Evolutionary conservation across 2,113 vertebrate genomes (phyloP), one percentile per base, ranked within the genome.

Genomic region (Pseudorhombus dupliciocellatus): DNA sequence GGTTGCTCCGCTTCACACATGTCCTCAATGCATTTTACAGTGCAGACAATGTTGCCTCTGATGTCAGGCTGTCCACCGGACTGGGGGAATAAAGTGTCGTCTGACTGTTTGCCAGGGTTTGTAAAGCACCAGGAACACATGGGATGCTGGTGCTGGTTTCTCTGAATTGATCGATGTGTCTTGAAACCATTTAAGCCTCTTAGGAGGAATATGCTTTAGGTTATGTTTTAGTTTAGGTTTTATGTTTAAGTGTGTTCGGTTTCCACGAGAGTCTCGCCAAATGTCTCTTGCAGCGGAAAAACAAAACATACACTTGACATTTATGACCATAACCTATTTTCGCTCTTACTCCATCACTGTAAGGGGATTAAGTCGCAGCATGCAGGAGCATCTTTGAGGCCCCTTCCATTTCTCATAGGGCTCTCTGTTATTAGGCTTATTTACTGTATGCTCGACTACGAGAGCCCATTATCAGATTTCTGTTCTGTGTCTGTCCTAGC

Each of bases 401-500:
- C 18, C 15, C 26, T 28, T 20, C 11, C 10, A 5, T 51, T 55
- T 24, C 21, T 18, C 16, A 25, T 8, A 16, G 30, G 28, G 42
- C 24, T 24, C 8, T 26, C 15, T 11, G 30, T 34, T 11, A 58
- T n/a, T 58, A 21, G 5, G 34, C 11, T n/a, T 58, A 56, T 63
- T 30, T 28, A 5, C 11, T 26, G 24, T 20, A 12, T 18, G 20
- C 22, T 31, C 1, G 7, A 37, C 11, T 30, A 22, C 26, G 25
- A 50, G 9, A 37, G n/a, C 15, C 15, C 44, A 12, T 18, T 21
- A 11, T 26, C 12, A 46, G 14, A 18, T 52, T 34, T 28, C 10
- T 68, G 54, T 22, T 7, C 4, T 75, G 85, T 62, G 76, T 25
- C 24, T 25, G n/a, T 65, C 84, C 22, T n/a, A 99, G 98, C 81